These are phyloP conservation scores for Amphiura filiformis DNA, from an alignment of 35 echinoderm and acorn worm genomes.

Conservation along the genomic window DNA sequence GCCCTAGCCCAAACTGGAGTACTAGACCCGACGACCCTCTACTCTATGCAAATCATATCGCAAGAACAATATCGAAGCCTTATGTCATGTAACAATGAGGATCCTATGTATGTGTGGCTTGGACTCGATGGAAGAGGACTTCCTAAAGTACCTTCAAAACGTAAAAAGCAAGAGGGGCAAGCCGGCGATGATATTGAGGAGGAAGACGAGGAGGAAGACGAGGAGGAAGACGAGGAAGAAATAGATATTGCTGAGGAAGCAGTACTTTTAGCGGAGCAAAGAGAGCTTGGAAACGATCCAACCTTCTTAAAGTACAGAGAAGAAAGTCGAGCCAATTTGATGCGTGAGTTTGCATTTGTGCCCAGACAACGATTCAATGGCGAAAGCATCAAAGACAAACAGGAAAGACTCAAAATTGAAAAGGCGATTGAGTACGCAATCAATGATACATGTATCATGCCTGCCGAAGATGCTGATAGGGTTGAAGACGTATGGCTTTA, in stretches of 20 bases:
- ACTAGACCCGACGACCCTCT: not conserved
- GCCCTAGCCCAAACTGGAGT: not conserved
- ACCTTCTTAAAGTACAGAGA: not conserved
- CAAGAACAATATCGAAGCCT: not conserved
- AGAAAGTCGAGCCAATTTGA: not conserved
- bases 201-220: constrained; percentile 19
- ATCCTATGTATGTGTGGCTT: not conserved
- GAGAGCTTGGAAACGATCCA: not conserved
- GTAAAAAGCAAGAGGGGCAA: not conserved
- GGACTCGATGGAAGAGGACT: not conserved
- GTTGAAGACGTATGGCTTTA: constrained; percentile 53
- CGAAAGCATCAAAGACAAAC: not conserved
- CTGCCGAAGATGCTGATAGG: constrained; percentile 23
- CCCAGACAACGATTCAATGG: not conserved
- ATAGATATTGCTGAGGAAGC: constrained; percentile 36
- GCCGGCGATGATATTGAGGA: not conserved
- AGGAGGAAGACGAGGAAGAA: constrained; percentile 5
- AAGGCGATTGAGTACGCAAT: not conserved
- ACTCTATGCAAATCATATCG: not conserved
- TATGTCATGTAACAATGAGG: not conserved
- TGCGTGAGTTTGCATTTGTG: not conserved
- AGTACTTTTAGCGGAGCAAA: constrained; percentile 15
- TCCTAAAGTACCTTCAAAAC: not conserved
- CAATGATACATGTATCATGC: constrained; percentile 26
- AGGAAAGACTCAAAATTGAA: not conserved